These are phyloP conservation scores for Furnarius figulus DNA, from an alignment of 2,113 vertebrate species.

Conservation along the genomic window DNA sequence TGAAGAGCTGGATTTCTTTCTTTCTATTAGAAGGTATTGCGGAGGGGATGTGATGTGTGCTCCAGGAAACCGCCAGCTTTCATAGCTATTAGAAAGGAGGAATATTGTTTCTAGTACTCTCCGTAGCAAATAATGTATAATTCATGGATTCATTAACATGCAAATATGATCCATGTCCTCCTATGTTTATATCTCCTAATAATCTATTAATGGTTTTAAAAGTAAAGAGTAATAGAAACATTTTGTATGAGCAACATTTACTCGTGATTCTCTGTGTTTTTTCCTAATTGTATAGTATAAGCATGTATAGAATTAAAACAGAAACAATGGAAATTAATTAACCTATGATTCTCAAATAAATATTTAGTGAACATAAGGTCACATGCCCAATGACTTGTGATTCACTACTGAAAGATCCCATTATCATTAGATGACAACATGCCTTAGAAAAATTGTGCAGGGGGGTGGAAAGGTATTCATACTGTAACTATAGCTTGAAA, in stretches of 20 bases:
- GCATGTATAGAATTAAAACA: slow-evolving; percentile 18
- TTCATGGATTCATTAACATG: slow-evolving; percentile 78
- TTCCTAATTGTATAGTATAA: slow-evolving; percentile 36
- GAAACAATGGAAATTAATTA: slow-evolving; percentile 44
- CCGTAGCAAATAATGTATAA: slow-evolving; percentile 76
- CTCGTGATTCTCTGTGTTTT: not conserved
- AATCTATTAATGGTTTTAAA: slow-evolving; percentile 78
- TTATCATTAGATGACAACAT: not conserved
- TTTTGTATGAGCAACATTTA: slow-evolving; percentile 63
- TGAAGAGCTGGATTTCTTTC: slow-evolving; percentile 59
- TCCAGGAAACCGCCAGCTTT: slow-evolving; percentile 70
- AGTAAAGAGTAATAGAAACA: slow-evolving; percentile 71
- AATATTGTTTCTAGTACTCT: slow-evolving; percentile 71
- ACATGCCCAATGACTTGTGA: not conserved
- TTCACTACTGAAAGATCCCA: not conserved
- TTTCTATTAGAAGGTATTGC: slow-evolving; percentile 37
- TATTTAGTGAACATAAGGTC: slow-evolving; percentile 10
- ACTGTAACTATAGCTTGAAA: not conserved
- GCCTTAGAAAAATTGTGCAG: not conserved
- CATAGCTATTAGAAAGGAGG: slow-evolving; percentile 70
- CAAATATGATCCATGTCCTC: slow-evolving; percentile 76
- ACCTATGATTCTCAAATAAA: slow-evolving; percentile 25
- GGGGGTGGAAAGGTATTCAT: not conserved
- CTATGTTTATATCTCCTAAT: slow-evolving; percentile 76
- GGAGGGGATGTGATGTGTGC: slow-evolving; percentile 62